phyloP scores from a whole-genome alignment of 2,888 invertebrate genomes.

The Acleris literana region DNA sequence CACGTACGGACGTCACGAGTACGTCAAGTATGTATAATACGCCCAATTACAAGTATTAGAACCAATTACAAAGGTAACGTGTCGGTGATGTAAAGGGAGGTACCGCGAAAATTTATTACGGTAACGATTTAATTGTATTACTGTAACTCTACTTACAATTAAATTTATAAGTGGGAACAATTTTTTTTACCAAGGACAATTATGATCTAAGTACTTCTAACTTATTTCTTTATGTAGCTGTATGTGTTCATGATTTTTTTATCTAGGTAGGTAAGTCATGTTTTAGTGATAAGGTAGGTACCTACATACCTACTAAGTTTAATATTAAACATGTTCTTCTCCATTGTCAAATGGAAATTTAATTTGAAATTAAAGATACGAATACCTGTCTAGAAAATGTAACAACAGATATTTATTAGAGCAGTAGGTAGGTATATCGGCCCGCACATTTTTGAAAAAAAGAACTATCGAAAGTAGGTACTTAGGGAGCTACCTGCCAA shows the following conservation, averaged over 20 bases:
- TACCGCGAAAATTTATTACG: constrained; percentile 40
- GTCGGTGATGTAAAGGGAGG: constrained; percentile 54
- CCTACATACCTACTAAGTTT: too few relatives aligned
- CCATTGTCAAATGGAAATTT: too few relatives aligned
- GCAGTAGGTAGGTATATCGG: background rate
- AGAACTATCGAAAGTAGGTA: background rate
- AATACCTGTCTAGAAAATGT: too few relatives aligned
- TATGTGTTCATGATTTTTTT: too few relatives aligned
- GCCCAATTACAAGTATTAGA: constrained; percentile 48
- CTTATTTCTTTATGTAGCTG: too few relatives aligned
- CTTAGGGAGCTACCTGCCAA: background rate
- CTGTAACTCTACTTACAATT: constrained; percentile 1
- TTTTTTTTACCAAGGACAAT: too few relatives aligned
- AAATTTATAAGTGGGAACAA: background rate
- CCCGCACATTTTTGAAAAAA: background rate
- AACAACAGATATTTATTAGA: background rate
- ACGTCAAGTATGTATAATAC: constrained; percentile 41
- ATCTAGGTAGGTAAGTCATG: too few relatives aligned
- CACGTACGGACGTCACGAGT: constrained; percentile 42
- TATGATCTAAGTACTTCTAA: too few relatives aligned
- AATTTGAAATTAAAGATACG: too few relatives aligned
- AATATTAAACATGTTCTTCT: too few relatives aligned
- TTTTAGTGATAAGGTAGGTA: too few relatives aligned
- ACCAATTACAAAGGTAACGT: constrained; percentile 61
- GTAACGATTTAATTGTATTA: constrained; percentile 2